phyloP scores from a whole-genome alignment of 2,888 invertebrate species.

The Tenthredo mesomela region DNA sequence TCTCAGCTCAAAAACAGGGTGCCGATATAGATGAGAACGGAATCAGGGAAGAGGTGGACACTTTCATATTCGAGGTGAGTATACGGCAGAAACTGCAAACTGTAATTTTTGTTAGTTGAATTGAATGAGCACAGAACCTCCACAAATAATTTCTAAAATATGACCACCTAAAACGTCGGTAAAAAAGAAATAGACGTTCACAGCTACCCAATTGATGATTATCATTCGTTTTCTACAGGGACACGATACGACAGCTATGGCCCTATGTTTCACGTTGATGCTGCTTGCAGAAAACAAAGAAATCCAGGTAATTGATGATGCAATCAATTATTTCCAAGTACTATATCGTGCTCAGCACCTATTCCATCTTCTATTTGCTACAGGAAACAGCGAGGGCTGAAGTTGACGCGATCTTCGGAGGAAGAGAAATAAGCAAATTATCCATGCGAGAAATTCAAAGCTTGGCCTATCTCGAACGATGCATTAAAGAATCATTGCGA shows the following conservation, averaged over 20 bases:
- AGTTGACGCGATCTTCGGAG: conserved; percentile 77
- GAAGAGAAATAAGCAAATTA: conserved; percentile 78
- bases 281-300: conserved; percentile 79
- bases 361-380: neutral
- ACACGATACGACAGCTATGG: conserved; percentile 83
- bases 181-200: neutral
- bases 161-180: too few relatives aligned
- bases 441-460: conserved; percentile 81
- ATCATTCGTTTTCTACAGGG: conserved; percentile 76
- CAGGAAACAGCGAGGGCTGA: conserved; percentile 64
- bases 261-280: conserved; percentile 79
- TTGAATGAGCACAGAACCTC: neutral
- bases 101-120: neutral
- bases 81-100: neutral
- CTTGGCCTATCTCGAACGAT: conserved; percentile 85
- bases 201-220: neutral
- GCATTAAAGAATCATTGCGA: conserved; percentile 85
- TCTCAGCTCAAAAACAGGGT: conserved; percentile 63
- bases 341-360: neutral
- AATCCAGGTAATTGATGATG: conserved; percentile 68
- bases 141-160: neutral
- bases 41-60: conserved; percentile 73
- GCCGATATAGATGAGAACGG: conserved; percentile 65
- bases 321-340: neutral
- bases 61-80: conserved; percentile 69